These are phyloP conservation scores for Premnoplex brunnescens DNA, from an alignment of 2,797 vertebrate genomes.

Conservation along the genomic window DNA sequence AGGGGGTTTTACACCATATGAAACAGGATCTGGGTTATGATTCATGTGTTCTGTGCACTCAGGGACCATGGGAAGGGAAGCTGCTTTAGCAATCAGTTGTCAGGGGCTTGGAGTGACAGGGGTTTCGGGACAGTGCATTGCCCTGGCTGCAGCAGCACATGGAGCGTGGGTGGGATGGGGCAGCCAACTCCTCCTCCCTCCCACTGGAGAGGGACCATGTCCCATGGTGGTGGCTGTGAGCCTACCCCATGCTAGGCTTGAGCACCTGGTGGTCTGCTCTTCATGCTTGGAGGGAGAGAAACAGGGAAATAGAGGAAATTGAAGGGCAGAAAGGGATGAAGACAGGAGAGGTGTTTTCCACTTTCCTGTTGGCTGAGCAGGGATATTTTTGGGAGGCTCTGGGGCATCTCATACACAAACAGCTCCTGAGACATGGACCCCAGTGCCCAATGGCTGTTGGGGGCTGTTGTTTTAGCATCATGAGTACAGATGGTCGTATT, in stretches of 20 bases:
- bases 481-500: no score
- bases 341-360: neutral
- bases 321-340: neutral
- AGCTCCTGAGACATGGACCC: neutral
- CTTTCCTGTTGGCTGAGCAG: neutral
- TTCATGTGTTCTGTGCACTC: neutral
- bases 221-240: rapidly evolving
- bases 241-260: neutral
- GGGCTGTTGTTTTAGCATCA: neutral
- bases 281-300: neutral
- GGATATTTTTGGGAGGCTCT: neutral
- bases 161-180: neutral
- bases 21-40: constrained; percentile 34
- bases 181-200: neutral
- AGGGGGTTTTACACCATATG: neutral
- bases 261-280: neutral
- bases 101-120: rapidly evolving
- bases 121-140: rapidly evolving
- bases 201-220: rapidly evolving
- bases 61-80: neutral
- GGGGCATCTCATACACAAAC: neutral
- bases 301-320: neutral
- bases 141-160: rapidly evolving
- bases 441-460: rapidly evolving
- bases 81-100: neutral